phyloP scores from a whole-genome alignment of 2,797 vertebrate species.

The Bradypus variegatus region DNA sequence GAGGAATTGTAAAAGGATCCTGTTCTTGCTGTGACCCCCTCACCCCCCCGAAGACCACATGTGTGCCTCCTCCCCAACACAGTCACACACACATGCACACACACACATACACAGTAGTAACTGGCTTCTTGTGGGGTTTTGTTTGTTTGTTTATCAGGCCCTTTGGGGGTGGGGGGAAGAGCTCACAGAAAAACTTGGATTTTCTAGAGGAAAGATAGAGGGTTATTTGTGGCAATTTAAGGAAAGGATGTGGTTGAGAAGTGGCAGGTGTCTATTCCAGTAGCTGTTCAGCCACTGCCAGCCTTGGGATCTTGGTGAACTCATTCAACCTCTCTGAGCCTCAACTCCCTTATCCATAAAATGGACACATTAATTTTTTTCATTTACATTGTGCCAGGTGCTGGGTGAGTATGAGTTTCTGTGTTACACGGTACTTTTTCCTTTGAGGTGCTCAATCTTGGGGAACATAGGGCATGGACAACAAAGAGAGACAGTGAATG shows the following conservation, averaged over 20 bases:
- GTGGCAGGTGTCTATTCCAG: too few species aligned
- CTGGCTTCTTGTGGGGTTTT: background rate
- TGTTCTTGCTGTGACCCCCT: background rate
- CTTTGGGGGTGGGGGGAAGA: background rate
- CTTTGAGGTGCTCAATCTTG: background rate
- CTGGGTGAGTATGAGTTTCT: background rate
- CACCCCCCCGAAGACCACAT: background rate
- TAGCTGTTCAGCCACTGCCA: background rate
- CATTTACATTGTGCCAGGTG: background rate
- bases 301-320: background rate
- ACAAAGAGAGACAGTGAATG: background rate
- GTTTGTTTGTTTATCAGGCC: background rate
- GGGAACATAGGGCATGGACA: background rate
- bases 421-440: background rate
- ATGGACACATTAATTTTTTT: background rate
- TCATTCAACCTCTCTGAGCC: background rate
- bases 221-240: background rate
- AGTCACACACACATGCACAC: background rate
- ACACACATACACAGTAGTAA: background rate
- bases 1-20: background rate
- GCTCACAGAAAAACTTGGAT: background rate
- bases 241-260: background rate
- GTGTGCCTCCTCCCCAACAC: too few species aligned
- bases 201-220: background rate
- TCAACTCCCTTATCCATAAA: background rate